Evolutionary conservation across 2,113 vertebrate genomes (phyloP), one percentile per base, ranked within the genome.

Genomic region (Thryonomys swinderianus): DNA sequence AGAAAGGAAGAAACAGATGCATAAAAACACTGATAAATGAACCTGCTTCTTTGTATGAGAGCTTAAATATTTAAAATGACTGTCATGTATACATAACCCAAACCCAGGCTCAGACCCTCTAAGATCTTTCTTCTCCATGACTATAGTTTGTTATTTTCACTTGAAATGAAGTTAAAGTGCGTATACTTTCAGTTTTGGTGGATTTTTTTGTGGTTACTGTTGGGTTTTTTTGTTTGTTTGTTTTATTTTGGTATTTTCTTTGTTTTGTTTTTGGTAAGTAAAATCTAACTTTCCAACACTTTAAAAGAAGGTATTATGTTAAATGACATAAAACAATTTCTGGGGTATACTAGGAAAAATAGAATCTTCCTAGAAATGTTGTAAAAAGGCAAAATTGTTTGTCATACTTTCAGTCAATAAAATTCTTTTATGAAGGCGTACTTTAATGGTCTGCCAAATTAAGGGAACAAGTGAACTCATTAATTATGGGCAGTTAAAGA

Each of bases 391-490:
- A 85, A 93, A 91, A 64, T 61, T 14, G 2, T 84, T 55, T 55
- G n/a, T 45, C 88, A 87, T 81, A 66, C 27, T 85, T 88, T 27
- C 0, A 55, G 90, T 83, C 85, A 95, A 74, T 87, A 90, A 94
- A 94, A 32, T 85, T 78, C n/a, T 73, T 30, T 73, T 37, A 71
- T 37, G 20, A 92, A 96, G 88, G 92, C 66, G 88, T 23, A 87
- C 55, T 92, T 74, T 69, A n/a, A 62, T 57, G 80, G 94, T 85
- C 66, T 95, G 82, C 61, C 80, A 48, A 96, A 73, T 76, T 64
- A 71, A 97, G 48, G 32, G 20, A 95, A 78, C 67, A 88, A 88
- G 91, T 80, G 23, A 59, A 66, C n/a, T 96, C 79, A 83, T 94
- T 94, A 73, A 93, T 93, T 66, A 83, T 30, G 62, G n/a, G 48